Conservation (phyloP, 2,888 invertebrate species). For the Eupeodes latifasciatus region DNA sequence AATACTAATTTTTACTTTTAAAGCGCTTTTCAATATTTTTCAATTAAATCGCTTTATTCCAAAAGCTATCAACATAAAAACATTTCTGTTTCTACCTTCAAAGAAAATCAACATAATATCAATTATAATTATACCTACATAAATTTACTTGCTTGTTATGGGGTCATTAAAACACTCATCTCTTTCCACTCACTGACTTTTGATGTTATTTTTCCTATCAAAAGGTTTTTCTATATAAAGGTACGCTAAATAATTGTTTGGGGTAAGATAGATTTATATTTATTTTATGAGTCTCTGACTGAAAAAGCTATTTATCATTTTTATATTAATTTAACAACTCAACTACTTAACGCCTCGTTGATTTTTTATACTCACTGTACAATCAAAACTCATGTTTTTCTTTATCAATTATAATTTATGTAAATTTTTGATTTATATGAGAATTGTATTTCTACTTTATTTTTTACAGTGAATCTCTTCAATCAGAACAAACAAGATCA, state of each 20-base stretch:
- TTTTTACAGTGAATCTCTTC: conserved; percentile 84
- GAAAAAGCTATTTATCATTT: conserved; percentile 54
- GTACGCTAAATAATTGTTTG: too few relatives aligned
- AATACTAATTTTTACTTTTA: too few relatives aligned
- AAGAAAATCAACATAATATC: too few relatives aligned
- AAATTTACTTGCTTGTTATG: background rate
- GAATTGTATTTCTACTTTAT: conserved; percentile 68
- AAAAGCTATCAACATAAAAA: too few relatives aligned
- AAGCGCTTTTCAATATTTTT: too few relatives aligned
- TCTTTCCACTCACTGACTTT: conserved; percentile 9
- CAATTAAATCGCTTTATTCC: too few relatives aligned
- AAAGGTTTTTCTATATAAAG: background rate
- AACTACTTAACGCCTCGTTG: conserved; percentile 58
- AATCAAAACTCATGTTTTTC: conserved; percentile 39
- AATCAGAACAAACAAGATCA: conserved; percentile 85
- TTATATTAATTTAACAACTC: conserved; percentile 34
- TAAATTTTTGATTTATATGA: conserved; percentile 50
- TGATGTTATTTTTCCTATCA: conserved; percentile 25
- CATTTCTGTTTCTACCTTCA: too few relatives aligned
- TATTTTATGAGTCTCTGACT: background rate
- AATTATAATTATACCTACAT: too few relatives aligned
- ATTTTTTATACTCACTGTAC: background rate
- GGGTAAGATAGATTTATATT: conserved; percentile 33
- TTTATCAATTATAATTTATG: conserved; percentile 28
- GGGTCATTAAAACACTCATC: conserved; percentile 23